Base-by-base conservation (phyloP, 1,140 invertebrate species). In the Drosophila busckii region DNA sequence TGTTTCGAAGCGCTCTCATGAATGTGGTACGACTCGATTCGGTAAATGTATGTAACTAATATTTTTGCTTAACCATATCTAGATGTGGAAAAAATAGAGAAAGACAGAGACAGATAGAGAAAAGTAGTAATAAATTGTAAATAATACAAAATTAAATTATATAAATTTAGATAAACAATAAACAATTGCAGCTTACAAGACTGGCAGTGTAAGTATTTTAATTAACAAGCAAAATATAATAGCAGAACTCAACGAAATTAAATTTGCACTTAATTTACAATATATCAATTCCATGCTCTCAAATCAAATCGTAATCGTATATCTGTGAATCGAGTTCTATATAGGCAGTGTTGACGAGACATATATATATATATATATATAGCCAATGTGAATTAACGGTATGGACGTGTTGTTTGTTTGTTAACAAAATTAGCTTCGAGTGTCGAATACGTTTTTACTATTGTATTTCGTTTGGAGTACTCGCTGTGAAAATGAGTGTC, bases 41-140 rank as follows among this genome's bases (percentile, higher is more conserved):
- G n/a, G n/a, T n/a, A n/a, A n/a, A 56, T 49, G 73, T 54, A 71
- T 70, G 58, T 69, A 61, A 20, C 61, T 82, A 82, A 82, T 82
- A 82, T 82, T 82, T 82, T 40, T 80, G 75, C 53, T 80, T 80
- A 64, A 80, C 75, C 75, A 80, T 80, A 80, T 82, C 75, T 82
- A 75, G 38, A 80, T 46, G 44, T 38, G 37, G 48, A 37, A 10
- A 35, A 50, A 50, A 38, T 38, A 34, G 48, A 37, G 12, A 35
- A 50, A 50, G 7, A 58, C 35, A 52, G 38, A 78, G 13, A 67
- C 34, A 65, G 29, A 42, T 20, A 52, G 19, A 75, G 42, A 76
- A 25, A 56, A 64, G 62, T 6, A 59, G 41, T 45, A 67, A 62
- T 55, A 62, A 56, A 56, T 56, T 34, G 40, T 53, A 50, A 40